These are phyloP conservation scores for Amniataba percoides DNA, from an alignment of 2,797 vertebrate genomes.

Conservation along the genomic window DNA sequence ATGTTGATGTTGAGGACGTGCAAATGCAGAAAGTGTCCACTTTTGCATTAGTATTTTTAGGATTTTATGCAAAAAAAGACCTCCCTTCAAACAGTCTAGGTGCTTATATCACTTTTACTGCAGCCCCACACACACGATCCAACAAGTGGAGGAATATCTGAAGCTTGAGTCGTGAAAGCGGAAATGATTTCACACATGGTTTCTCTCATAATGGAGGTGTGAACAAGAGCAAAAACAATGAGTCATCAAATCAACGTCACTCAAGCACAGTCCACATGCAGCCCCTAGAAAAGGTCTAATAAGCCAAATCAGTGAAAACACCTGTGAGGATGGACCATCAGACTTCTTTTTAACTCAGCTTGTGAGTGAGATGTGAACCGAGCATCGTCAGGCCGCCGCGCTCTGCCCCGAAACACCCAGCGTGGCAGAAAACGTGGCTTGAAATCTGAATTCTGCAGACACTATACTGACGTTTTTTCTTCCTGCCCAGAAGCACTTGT, in stretches of 20 bases:
- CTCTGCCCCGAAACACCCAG: not conserved
- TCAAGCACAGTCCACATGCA: not conserved
- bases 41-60: too few species aligned
- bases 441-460: slow-evolving; percentile 3
- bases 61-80: too few species aligned
- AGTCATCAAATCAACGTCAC: not conserved
- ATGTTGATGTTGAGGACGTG: not conserved
- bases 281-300: not conserved
- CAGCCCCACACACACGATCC: too few species aligned
- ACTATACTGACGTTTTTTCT: not conserved
- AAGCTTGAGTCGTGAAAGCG: too few species aligned
- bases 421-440: not conserved
- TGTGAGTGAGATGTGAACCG: not conserved
- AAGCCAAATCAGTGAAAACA: not conserved
- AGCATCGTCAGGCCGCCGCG: not conserved
- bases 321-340: not conserved
- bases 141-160: too few species aligned
- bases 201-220: slow-evolving; percentile 3
- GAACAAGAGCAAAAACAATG: not conserved
- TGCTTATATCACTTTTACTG: too few species aligned
- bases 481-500: not conserved
- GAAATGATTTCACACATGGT: not conserved
- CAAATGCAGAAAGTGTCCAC: not conserved
- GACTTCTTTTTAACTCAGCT: not conserved
- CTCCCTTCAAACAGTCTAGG: too few species aligned